Base-by-base conservation (phyloP, 2,113 vertebrate species). In the Campylorhamphus procurvoides region DNA sequence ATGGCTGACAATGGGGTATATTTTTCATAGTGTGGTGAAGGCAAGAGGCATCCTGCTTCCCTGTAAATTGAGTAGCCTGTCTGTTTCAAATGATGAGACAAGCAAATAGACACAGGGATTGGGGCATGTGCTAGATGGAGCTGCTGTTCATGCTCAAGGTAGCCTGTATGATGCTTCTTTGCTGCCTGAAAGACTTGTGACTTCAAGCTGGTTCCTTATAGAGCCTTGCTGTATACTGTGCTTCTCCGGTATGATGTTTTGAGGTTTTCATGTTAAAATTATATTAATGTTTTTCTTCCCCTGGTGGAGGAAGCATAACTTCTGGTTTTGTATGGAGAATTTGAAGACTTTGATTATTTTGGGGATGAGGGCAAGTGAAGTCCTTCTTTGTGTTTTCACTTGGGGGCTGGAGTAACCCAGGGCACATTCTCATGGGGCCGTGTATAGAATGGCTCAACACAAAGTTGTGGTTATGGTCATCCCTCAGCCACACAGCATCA, bases 11-110 rank as follows among this genome's bases (percentile, higher is more conserved):
- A 71, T 66, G 47, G 79, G 72, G 63, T 76, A 23, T 80, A 91
- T 95, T 96, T 97, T 96, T 97, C 94, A 92, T 58, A 53, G 83
- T 39, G 66, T 59, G 58, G 91, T 60, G 67, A 92, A 86, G 55
- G 82, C 72, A 96, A 52, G 68, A 95, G 55, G 47, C 79, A 59
- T 77, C 52, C 83, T 90, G 90, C 83, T 84, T 94, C 60, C 59
- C 64, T 74, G 72, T 52, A 49, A 96, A 90, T 77, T 71, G 83
- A 88, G 35, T 24, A 69, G 68, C 8, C 7, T 77, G 24, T 72
- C 85, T 93, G 60, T 92, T 84, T 88, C 76, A 52, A 84, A 86
- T 29, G 80, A 92, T 56, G 87, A 87, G 64, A 42, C 27, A 75
- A 93, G 60, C 85, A 93, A 90, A 94, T 39, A 92, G 72, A 39